Conservation (phyloP, 2,113 vertebrate genomes). For the Erythrocercus mccallii region DNA sequence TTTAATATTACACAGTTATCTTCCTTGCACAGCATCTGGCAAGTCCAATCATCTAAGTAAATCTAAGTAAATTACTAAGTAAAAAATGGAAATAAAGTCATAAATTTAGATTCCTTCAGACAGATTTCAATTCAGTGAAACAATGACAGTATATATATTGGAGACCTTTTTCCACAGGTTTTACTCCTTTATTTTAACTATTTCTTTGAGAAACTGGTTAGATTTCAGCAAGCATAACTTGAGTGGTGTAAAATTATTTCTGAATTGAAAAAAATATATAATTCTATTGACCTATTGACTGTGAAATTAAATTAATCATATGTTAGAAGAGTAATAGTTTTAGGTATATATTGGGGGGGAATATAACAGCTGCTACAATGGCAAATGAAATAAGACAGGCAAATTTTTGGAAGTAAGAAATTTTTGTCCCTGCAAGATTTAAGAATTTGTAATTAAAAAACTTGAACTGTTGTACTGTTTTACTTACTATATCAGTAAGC, state of each 20-base stretch:
- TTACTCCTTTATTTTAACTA: background rate
- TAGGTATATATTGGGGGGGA: background rate
- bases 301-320: background rate
- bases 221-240: background rate
- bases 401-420: background rate
- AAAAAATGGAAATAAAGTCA: background rate
- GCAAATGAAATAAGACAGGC: background rate
- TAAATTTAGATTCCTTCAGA: background rate
- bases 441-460: background rate
- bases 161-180: background rate
- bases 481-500: background rate
- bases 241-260: background rate
- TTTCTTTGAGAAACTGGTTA: background rate
- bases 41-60: background rate
- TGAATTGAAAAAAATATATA: background rate
- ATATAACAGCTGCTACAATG: background rate
- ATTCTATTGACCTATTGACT: background rate
- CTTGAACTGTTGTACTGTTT: background rate
- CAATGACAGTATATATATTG: background rate
- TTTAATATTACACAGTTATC: conserved; percentile 14
- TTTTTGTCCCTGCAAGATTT: background rate
- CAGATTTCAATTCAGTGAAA: background rate
- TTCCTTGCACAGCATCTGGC: conserved; percentile 11
- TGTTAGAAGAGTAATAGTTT: background rate
- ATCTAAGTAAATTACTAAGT: fast-evolving